Conservation (phyloP, 2,113 vertebrate genomes). For the Paralichthys olivaceus region DNA sequence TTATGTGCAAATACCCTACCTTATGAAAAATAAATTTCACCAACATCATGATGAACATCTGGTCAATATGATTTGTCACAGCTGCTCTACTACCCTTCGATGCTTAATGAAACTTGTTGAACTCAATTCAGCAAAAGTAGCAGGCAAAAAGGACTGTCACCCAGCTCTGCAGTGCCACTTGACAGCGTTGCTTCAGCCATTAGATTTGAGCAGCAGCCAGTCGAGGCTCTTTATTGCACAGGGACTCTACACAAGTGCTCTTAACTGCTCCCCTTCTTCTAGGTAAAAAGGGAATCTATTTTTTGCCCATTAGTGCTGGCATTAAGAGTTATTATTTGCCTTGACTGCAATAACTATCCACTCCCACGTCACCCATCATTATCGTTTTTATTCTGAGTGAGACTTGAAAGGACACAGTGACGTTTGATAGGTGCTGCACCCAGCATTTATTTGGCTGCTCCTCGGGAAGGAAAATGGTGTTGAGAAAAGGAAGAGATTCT, state of each 20-base stretch:
- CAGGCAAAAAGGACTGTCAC: conserved; percentile 17
- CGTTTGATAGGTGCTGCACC: conserved; percentile 49
- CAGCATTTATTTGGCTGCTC: conserved; percentile 56
- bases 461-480: conserved; percentile 23
- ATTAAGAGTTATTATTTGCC: conserved; percentile 78
- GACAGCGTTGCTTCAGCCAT: conserved; percentile 39
- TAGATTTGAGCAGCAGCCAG: conserved; percentile 44
- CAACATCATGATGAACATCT: background rate
- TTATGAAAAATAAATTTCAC: background rate
- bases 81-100: conserved; percentile 21
- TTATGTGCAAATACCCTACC: no score
- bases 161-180: conserved; percentile 14
- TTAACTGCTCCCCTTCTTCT: conserved; percentile 64
- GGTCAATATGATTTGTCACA: conserved; percentile 14
- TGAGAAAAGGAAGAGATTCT: conserved; percentile 6
- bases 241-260: conserved; percentile 61
- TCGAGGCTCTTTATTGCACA: conserved; percentile 40
- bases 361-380: conserved; percentile 71
- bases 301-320: conserved; percentile 76
- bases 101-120: conserved; percentile 41
- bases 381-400: conserved; percentile 71
- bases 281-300: conserved; percentile 66
- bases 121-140: conserved; percentile 7
- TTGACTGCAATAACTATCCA: conserved; percentile 60
- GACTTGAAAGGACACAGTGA: conserved; percentile 74